Evolutionary conservation across 2,113 vertebrate genomes (phyloP).

Genomic region (Caretta caretta): DNA sequence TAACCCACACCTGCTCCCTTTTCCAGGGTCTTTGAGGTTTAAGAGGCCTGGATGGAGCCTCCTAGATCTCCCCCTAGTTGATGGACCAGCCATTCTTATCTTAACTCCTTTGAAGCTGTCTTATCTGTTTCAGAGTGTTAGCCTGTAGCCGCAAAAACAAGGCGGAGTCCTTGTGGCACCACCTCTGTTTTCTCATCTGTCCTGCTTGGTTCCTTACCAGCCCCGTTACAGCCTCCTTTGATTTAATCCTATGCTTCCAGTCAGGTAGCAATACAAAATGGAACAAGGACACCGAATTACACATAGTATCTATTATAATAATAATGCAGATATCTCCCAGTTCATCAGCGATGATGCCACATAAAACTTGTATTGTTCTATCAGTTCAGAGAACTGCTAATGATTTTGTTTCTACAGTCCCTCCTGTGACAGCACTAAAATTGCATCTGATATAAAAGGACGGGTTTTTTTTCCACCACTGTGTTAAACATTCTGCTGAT

Average conservation of each 20-base stretch:
- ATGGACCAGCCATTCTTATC: neutral
- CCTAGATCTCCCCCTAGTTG: neutral
- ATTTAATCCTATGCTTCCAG: neutral
- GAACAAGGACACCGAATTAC: neutral
- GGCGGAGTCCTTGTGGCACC: too few relatives aligned
- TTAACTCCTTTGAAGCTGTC: neutral
- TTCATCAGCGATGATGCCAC: neutral
- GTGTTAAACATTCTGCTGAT: neutral
- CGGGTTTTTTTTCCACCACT: fast-evolving
- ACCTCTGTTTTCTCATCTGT: too few relatives aligned
- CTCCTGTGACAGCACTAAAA: neutral
- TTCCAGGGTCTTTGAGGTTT: neutral
- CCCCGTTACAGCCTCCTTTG: neutral
- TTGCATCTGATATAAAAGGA: neutral
- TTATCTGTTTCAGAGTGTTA: neutral
- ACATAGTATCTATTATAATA: neutral
- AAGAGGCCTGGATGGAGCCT: neutral
- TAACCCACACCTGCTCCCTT: neutral
- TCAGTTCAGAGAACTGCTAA: neutral
- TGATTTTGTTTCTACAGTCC: neutral
- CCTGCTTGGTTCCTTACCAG: too few relatives aligned
- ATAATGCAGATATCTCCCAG: neutral
- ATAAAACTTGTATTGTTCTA: neutral
- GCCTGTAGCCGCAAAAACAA: too few relatives aligned
- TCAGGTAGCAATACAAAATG: neutral